Conservation (phyloP, 1,140 invertebrate species). For the Ylistrum balloti region DNA sequence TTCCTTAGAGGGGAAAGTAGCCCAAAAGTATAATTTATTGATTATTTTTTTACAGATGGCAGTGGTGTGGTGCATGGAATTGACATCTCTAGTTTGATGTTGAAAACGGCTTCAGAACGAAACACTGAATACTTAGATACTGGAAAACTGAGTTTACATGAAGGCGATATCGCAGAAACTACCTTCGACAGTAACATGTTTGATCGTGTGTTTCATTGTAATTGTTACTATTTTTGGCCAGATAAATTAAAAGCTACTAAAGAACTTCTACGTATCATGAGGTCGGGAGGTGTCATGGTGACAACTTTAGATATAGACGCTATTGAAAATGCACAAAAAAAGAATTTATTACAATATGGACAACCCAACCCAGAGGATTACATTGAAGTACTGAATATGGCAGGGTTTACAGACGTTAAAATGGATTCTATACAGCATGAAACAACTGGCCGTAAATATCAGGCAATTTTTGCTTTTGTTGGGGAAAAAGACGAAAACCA, state of each 20-base stretch:
- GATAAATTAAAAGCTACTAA: constrained; percentile 49
- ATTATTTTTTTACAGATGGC: constrained; percentile 65
- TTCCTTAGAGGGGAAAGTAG: no score
- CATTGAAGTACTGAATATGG: constrained; percentile 65
- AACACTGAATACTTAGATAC: constrained; percentile 56
- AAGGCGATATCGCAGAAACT: constrained; percentile 60
- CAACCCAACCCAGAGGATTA: constrained; percentile 66
- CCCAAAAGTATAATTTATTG: no score
- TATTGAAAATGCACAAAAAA: constrained; percentile 44
- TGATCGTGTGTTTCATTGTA: constrained; percentile 73
- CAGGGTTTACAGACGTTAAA: constrained; percentile 70
- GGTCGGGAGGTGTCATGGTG: constrained; percentile 71
- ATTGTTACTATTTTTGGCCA: constrained; percentile 77
- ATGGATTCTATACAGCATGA: constrained; percentile 60
- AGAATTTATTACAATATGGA: constrained; percentile 66
- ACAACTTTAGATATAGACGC: constrained; percentile 60
- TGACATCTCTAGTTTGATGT: constrained; percentile 70
- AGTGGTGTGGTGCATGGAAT: constrained; percentile 71
- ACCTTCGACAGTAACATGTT: constrained; percentile 68
- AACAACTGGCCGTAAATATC: constrained; percentile 42
- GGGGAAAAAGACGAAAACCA: constrained; percentile 44
- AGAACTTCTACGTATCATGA: constrained; percentile 74
- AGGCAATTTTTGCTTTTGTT: constrained; percentile 67
- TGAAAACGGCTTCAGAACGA: constrained; percentile 57
- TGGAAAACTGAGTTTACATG: constrained; percentile 66